These are phyloP conservation scores for Phyllostomus discolor DNA, from an alignment of 2,113 vertebrate genomes.

Conservation along the genomic window DNA sequence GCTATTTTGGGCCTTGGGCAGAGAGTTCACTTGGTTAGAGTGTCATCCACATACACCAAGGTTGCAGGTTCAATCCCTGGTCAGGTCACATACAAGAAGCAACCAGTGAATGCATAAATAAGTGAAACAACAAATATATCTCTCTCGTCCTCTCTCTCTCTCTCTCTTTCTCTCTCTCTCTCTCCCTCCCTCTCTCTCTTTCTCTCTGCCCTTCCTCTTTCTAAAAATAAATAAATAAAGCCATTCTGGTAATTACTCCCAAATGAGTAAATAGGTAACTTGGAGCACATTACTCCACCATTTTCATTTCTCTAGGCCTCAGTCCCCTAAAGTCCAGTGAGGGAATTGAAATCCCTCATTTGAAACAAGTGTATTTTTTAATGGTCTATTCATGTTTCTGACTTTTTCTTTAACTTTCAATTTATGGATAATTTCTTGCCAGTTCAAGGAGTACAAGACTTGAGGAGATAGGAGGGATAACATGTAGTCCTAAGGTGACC, in stretches of 20 bases:
- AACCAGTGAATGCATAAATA: too few species aligned
- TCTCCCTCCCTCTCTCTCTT: too few species aligned
- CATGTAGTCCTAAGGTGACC: background rate
- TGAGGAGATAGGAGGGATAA: background rate
- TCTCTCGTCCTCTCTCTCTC: too few species aligned
- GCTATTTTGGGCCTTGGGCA: background rate
- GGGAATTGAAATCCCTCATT: background rate
- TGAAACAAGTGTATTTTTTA: conserved; percentile 2
- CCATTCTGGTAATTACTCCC: background rate
- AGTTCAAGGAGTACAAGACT: background rate
- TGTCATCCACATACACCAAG: too few species aligned
- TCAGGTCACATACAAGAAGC: too few species aligned
- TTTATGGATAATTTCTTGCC: background rate
- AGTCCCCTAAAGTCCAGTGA: background rate
- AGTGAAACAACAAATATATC: too few species aligned
- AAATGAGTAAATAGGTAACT: background rate
- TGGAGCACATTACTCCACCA: background rate
- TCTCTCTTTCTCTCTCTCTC: too few species aligned
- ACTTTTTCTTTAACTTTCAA: conserved; percentile 15
- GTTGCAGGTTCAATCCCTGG: too few species aligned
- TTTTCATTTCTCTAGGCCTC: background rate
- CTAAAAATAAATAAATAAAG: too few species aligned
- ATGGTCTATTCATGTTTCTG: background rate
- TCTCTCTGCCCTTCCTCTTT: too few species aligned
- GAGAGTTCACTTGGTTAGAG: too few species aligned